Evolutionary conservation across 2,797 vertebrate genomes (phyloP).

Genomic region (Emys orbicularis): DNA sequence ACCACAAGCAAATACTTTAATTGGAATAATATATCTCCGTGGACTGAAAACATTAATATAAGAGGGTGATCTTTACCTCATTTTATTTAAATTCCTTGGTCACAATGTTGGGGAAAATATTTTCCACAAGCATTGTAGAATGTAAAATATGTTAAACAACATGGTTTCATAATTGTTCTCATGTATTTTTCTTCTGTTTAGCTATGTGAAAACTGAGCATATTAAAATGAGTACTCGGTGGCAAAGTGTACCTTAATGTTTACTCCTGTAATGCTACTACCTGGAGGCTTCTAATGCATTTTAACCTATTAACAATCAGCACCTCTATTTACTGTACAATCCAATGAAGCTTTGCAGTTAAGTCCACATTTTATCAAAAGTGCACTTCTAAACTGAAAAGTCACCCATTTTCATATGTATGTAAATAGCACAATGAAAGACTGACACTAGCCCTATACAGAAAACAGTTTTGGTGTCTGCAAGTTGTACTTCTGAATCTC

Average conservation of each 20-base stretch:
- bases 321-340: background rate
- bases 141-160: background rate
- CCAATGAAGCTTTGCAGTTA: background rate
- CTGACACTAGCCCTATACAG: background rate
- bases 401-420: accelerated
- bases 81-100: background rate
- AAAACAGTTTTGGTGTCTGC: accelerated
- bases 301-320: background rate
- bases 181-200: background rate
- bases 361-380: background rate
- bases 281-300: background rate
- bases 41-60: background rate
- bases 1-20: background rate
- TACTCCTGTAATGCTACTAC: background rate
- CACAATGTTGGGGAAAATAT: background rate
- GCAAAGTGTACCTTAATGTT: background rate
- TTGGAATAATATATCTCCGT: accelerated
- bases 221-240: background rate
- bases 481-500: background rate
- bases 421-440: background rate
- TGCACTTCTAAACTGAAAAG: background rate
- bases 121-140: background rate
- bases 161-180: background rate
- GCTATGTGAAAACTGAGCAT: background rate
- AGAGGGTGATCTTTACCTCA: background rate